Evolutionary conservation across 2,113 vertebrate genomes (phyloP).

Genomic region (Penelope pileata): DNA sequence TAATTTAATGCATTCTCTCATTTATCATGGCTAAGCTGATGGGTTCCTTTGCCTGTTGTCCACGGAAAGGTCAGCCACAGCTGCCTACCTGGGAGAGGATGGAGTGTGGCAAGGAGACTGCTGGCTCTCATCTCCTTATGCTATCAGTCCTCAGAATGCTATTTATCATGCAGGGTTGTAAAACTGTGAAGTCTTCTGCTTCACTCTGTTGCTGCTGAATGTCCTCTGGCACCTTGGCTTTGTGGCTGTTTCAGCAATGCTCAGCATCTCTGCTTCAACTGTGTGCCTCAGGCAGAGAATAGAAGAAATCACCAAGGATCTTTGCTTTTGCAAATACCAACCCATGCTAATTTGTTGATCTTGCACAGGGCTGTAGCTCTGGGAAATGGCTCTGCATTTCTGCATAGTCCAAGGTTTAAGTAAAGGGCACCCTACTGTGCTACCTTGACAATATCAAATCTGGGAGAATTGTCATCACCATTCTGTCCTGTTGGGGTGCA

Average conservation of each 20-base stretch:
- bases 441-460: background rate
- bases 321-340: no score
- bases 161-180: background rate
- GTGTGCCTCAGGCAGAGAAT: no score
- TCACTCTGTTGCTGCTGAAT: fast-evolving
- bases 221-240: fast-evolving
- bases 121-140: background rate
- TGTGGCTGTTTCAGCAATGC: background rate
- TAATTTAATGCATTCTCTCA: background rate
- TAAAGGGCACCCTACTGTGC: background rate
- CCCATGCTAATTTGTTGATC: no score
- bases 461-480: background rate
- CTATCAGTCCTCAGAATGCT: background rate
- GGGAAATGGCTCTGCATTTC: background rate
- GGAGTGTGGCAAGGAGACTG: fast-evolving
- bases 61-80: fast-evolving
- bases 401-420: background rate
- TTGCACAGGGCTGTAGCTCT: background rate
- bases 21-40: background rate
- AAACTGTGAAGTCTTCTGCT: background rate
- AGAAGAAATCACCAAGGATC: no score
- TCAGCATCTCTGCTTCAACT: no score
- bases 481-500: background rate
- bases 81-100: fast-evolving
- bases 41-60: background rate